Conservation (phyloP, 2,113 vertebrate genomes). For the Picathartes gymnocephalus region DNA sequence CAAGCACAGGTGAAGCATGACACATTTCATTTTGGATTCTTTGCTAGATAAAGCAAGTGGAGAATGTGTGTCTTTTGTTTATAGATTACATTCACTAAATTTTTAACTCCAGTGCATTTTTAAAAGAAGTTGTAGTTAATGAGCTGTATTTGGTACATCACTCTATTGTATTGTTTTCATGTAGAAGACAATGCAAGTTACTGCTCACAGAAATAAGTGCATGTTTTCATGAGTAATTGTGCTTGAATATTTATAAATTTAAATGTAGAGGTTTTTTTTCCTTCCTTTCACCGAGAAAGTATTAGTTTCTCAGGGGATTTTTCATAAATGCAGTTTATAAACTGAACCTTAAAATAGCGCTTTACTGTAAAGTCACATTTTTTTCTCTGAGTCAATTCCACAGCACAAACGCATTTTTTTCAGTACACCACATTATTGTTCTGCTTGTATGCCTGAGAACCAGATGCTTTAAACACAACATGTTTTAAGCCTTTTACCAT, state of each 20-base stretch:
- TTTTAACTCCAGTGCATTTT: neutral
- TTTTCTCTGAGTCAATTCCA: neutral
- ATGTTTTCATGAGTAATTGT: neutral
- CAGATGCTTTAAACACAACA: neutral
- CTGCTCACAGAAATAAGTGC: neutral
- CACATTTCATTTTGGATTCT: neutral
- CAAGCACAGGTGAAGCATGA: constrained; percentile 77
- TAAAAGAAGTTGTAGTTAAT: neutral
- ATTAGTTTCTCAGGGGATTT: neutral
- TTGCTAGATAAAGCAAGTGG: neutral
- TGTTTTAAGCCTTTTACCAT: neutral
- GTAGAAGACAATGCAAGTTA: neutral
- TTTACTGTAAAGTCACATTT: neutral
- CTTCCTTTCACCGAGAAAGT: neutral
- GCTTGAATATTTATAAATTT: neutral
- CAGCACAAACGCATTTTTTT: neutral
- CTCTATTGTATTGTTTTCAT: neutral
- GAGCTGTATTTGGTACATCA: neutral
- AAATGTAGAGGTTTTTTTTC: neutral
- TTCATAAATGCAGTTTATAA: neutral
- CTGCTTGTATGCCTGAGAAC: neutral
- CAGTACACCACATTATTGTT: neutral
- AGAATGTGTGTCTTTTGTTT: neutral
- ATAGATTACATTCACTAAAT: neutral
- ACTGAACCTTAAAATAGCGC: neutral